Base-by-base conservation (phyloP, 2,113 vertebrate genomes). In the Channa argus region DNA sequence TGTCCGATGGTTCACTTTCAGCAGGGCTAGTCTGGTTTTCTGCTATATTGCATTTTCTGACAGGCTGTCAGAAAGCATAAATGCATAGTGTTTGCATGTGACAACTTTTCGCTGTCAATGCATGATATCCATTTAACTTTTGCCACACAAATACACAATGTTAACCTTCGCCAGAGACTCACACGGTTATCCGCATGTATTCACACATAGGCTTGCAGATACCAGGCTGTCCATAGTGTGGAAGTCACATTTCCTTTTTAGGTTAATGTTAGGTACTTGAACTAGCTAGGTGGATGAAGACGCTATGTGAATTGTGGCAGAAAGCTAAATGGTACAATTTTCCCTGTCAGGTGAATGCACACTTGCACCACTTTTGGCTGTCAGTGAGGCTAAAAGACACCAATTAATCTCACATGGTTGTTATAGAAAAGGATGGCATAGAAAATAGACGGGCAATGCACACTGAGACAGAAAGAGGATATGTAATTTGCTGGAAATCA, bases 371-470 rank as follows among this genome's bases (percentile, higher is more conserved):
- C 62, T 82, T 74, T 62, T 83, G 70, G 66, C 76, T 80, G 79
- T 64, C 86, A 74, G 74, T 7, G 11, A 84, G 63, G 71, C 74
- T 81, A 70, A 87, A 67, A 88, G 79, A 87, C 81, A 77, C 66
- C 77, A 74, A 85, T 92, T 86, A 82, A 88, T 91, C 81, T 88
- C 61, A 58, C 68, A 13, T 63, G 64, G 67, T 61, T 82, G 58
- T 84, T 76, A 72, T 63, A 58, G 87, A 63, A 65, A 66, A 71
- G 67, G 51, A 58, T 64, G 59, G 59, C 61, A 55, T 56, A 50
- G 71, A 64, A 76, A 86, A 84, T 79, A 75, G 74, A 79, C 84
- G 76, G 65, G 52, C 50, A 77, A 51, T 72, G 75, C 62, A 71
- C 39, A 62, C n/a, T 1, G 59, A 67, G 60, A 74, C 71, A 71